These are phyloP conservation scores for Minunthozetes semirufus DNA, from an alignment of 2,888 invertebrate genomes.

Conservation along the genomic window DNA sequence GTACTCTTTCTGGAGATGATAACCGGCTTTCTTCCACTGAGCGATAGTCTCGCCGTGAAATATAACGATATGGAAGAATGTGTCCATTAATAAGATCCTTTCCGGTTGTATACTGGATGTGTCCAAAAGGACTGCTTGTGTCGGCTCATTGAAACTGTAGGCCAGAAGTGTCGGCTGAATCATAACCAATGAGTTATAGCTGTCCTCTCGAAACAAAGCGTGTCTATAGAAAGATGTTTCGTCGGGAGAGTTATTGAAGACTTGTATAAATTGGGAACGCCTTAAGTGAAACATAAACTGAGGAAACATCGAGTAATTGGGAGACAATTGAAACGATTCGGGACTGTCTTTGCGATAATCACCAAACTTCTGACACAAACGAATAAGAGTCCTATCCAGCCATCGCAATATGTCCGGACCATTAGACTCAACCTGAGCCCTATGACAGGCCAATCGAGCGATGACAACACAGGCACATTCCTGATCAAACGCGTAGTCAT, in stretches of 20 bases:
- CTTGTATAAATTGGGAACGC: conserved; percentile 96
- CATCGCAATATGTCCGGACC: conserved; percentile 92
- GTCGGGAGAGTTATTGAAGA: conserved; percentile 99
- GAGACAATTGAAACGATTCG: conserved; percentile 86
- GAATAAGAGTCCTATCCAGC: conserved; percentile 95
- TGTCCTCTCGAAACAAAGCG: conserved; percentile 93
- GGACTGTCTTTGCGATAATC: conserved; percentile 97
- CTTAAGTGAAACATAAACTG: conserved; percentile 99
- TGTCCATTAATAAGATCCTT: conserved; percentile 96
- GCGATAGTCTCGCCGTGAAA: conserved; percentile 99
- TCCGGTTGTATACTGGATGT: conserved; percentile 96
- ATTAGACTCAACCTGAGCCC: conserved; percentile 81
- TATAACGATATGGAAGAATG: conserved; percentile 99
- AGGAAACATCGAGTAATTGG: conserved; percentile 96
- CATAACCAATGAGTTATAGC: conserved; percentile 97
- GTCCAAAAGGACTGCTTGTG: conserved; percentile 89
- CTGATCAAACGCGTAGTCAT: conserved; percentile 77
- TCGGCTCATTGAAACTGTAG: conserved; percentile 95
- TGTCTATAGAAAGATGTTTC: conserved; percentile 98
- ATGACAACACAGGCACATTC: conserved; percentile 96
- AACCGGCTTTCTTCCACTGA: conserved; percentile 89
- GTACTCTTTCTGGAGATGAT: conserved; percentile 94
- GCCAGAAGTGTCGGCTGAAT: conserved; percentile 98
- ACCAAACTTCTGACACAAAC: conserved; percentile 98
- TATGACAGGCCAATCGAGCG: conserved; percentile 90